Evolutionary conservation across 2,888 invertebrate species (phyloP), one percentile per base, ranked within the genome.

Genomic region (Apamea sordens): DNA sequence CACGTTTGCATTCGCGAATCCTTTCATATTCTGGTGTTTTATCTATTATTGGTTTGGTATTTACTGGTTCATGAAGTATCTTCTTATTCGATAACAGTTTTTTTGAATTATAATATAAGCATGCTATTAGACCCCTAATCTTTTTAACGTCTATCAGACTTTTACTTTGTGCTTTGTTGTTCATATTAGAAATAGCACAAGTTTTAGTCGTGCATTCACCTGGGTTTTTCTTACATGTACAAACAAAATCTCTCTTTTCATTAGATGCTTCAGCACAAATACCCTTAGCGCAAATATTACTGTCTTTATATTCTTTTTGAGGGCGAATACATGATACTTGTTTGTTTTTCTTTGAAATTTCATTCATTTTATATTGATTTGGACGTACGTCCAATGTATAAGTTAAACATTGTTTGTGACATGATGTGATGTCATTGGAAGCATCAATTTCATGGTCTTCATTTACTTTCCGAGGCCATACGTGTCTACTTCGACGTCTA

Each of bases 21-120:
- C 11, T 36, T 64, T 36, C 21, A 36, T 32, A 10, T 64, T 32
- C 21, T 64, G 21, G 32, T 5, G 21, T 64, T 64, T 64, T 68
- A 44, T 53, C 64, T 0, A 10, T 15, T 53, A 21, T 64, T 59
- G 4, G 36, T 1, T 71, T n/a, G 32, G 11, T 11, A 73, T 28
- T 63, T 50, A 59, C 28, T 67, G 28, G 15, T 67, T 67, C 24
- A 36, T 50, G 28, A 50, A 0, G 15, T 15, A 63, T 36, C 63
- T 63, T 77, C 72, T 76, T 59, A 32, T 63, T 70, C 8, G n/a
- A 32, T 36, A 74, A 56, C 8, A 86, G 3, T 75, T 81, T 91
- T 69, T 87, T 75, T 24, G 87, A 84, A 82, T 83, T 85, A 69
- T 75, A 47, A 75, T 79, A 87, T 41, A 91, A 44, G 64, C 74